A percentile compares a stretch with the other conserved stretches of the same genome.
Conservation (phyloP, 2,888 invertebrate species). For the Cryptops parisi region DNA sequence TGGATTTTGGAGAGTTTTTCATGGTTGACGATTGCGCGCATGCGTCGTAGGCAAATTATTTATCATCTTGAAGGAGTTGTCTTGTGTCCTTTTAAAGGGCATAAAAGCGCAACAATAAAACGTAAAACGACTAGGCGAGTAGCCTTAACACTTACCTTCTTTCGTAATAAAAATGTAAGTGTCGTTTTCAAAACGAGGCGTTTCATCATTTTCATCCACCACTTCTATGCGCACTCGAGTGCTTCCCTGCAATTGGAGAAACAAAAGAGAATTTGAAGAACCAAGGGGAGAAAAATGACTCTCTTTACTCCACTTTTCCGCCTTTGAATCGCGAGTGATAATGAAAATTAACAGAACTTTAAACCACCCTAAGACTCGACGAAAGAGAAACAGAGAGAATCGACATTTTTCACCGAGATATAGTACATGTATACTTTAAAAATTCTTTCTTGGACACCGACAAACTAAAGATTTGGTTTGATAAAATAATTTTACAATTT, state of each 20-base stretch:
- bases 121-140: neutral
- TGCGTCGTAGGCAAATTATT: neutral
- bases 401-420: too few relatives aligned
- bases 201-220: constrained; percentile 24
- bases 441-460: too few relatives aligned
- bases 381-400: too few relatives aligned
- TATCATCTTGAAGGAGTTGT: neutral
- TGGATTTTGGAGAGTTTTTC: neutral
- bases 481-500: too few relatives aligned
- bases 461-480: too few relatives aligned
- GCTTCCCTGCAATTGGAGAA: constrained; percentile 19
- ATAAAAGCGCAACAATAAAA: neutral
- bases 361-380: too few relatives aligned
- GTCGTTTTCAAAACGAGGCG: constrained; percentile 24
- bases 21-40: neutral
- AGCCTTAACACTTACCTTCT: constrained; percentile 19
- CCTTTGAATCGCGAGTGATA: too few relatives aligned
- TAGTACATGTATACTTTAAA: too few relatives aligned
- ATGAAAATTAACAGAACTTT: too few relatives aligned
- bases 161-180: constrained; percentile 24
- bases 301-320: too few relatives aligned
- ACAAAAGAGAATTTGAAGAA: neutral
- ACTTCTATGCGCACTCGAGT: constrained; percentile 22
- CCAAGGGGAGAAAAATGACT: neutral
- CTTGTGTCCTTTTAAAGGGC: neutral